Evolutionary conservation across 2,888 invertebrate genomes (phyloP), one percentile per base, ranked within the genome.

Genomic region (Loripinus fragilis): DNA sequence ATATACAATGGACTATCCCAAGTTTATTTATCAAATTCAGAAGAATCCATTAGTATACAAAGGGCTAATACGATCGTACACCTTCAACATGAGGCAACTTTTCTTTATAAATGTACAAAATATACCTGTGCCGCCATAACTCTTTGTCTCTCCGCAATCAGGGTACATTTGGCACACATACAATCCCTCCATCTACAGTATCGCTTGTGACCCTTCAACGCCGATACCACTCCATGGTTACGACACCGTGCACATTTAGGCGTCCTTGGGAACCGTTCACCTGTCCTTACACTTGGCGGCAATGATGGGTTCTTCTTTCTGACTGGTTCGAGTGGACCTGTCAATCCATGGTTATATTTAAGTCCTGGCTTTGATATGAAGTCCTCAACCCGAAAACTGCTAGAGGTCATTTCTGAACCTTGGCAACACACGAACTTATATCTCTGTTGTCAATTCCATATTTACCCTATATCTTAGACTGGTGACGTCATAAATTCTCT

Each of bases 61-160:
- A n/a, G n/a, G n/a, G n/a, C n/a, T n/a, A n/a, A n/a, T n/a, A n/a
- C n/a, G n/a, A n/a, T n/a, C n/a, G n/a, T n/a, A n/a, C n/a, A n/a
- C n/a, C n/a, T n/a, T n/a, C n/a, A n/a, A n/a, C n/a, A n/a, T n/a
- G n/a, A n/a, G n/a, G n/a, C n/a, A n/a, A n/a, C n/a, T n/a, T n/a
- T n/a, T n/a, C n/a, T n/a, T n/a, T n/a, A n/a, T n/a, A n/a, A n/a
- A n/a, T n/a, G n/a, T n/a, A n/a, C n/a, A n/a, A n/a, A n/a, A 5
- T 28, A 98, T 85, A 99, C 98, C 95, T 97, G 97, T 71, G 99
- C 99, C 28, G 99, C 99, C 99, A 99, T 99, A 80, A 99, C 99
- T 55, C 99, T 95, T 94, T 99, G 99, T 80, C 99, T 94, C 95
- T 99, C 99, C 0, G 99, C 99, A 87, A 99, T 99, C 86, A 99